Evolutionary conservation across 2,888 invertebrate genomes (phyloP), one percentile per base, ranked within the genome.

Genomic region (Callyntrura sp.): DNA sequence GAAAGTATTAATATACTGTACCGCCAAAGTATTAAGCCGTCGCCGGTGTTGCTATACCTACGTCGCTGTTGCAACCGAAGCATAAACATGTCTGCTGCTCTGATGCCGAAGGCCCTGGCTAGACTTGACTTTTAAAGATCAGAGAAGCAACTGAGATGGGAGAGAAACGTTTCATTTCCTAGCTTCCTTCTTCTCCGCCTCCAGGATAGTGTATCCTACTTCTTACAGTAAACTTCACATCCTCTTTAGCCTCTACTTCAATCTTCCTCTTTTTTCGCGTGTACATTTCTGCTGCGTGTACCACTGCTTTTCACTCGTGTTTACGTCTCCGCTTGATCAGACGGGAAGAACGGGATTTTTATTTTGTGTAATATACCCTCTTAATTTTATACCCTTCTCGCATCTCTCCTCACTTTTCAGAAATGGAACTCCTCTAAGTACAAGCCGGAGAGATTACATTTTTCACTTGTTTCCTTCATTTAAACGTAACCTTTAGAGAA

Each of bases 111-210:
- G n/a, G n/a, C n/a, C n/a, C 28, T 28, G 68, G 35, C 35, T 35
- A 70, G 20, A n/a, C 65, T 35, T 68, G 35, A 35, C 28, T 68
- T 28, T 68, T n/a, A 25, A n/a, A n/a, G n/a, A n/a, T n/a, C 5
- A 55, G 55, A 55, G n/a, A 55, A 55, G n/a, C n/a, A 57, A 3
- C 57, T 17, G 57, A n/a, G n/a, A n/a, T n/a, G 23, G 14, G 65
- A 68, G 83, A 83, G 51, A 83, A 83, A 68, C 83, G n/a, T 68
- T 65, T 82, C 82, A 82, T 82, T 83, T 83, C 83, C n/a, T n/a
- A n/a, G n/a, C n/a, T n/a, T n/a, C n/a, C 65, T 83, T n/a, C 35
- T 45, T 48, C 43, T 51, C 17, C 17, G n/a, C 28, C 5, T 11
- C 14, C 5, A 14, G 0, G 48, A 35, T 51, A 17, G 20, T 76